These are phyloP conservation scores for Danaus chrysippus DNA, from an alignment of 2,888 invertebrate genomes.

Conservation along the genomic window DNA sequence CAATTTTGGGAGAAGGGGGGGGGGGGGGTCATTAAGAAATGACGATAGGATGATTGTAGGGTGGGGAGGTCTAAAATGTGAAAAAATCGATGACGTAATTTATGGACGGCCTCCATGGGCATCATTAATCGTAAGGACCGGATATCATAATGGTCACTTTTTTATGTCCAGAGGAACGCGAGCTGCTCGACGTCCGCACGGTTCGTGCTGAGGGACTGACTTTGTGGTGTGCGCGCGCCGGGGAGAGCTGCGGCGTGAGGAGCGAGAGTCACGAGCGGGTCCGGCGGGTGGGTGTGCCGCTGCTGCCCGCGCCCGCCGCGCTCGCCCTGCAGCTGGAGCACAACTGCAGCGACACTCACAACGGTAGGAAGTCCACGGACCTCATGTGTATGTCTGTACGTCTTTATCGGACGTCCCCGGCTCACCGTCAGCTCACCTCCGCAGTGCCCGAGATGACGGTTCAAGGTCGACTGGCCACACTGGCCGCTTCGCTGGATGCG, in stretches of 20 bases:
- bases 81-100: too few species aligned
- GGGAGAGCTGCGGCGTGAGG: constrained; percentile 66
- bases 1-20: too few species aligned
- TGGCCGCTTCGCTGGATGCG: constrained; percentile 89
- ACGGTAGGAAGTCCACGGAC: constrained; percentile 49
- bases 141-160: too few species aligned
- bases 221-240: constrained; percentile 81
- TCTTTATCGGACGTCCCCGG: not conserved
- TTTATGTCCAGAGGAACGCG: constrained; percentile 46
- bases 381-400: not conserved
- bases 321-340: constrained; percentile 89
- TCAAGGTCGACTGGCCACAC: constrained; percentile 90
- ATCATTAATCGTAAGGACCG: too few species aligned
- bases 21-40: too few species aligned
- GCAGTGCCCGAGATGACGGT: constrained; percentile 90
- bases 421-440: not conserved
- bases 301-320: constrained; percentile 90
- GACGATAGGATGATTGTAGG: too few species aligned
- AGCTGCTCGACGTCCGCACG: constrained; percentile 86
- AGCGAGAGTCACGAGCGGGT: constrained; percentile 34
- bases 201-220: constrained; percentile 87
- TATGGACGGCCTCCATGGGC: too few species aligned
- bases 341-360: constrained; percentile 84
- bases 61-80: too few species aligned
- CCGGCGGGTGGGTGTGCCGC: constrained; percentile 80